Conservation (phyloP, 2,113 vertebrate genomes). For the Periophthalmodon schlosseri region DNA sequence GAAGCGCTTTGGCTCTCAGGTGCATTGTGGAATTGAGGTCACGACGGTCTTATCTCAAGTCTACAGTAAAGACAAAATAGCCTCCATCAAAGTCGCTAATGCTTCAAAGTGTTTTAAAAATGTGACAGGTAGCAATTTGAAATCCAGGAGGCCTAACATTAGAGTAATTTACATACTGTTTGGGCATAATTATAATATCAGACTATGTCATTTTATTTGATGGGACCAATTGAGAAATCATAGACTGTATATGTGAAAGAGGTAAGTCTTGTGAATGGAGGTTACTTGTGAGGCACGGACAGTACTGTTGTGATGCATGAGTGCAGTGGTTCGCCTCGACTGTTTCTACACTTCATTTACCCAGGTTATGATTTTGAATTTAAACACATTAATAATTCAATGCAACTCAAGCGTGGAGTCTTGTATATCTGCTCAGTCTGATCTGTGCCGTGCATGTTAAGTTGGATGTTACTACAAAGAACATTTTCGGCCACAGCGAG, state of each 20-base stretch:
- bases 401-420: not conserved
- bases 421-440: constrained; percentile 4
- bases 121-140: not conserved
- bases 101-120: not conserved
- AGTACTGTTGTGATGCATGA: not conserved
- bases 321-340: not conserved
- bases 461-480: not conserved
- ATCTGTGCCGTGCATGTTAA: constrained; percentile 4
- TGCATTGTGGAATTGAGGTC: constrained; percentile 3
- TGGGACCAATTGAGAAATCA: not conserved
- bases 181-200: not conserved
- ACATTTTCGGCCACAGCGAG: not conserved
- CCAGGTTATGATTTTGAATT: constrained; percentile 11
- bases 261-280: not conserved
- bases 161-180: not conserved
- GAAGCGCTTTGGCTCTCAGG: constrained; percentile 3
- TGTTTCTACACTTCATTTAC: constrained; percentile 1
- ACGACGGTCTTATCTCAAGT: not conserved
- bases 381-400: constrained; percentile 5
- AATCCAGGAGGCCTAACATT: not conserved
- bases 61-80: constrained; percentile 5
- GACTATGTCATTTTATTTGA: not conserved
- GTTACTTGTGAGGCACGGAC: not conserved
- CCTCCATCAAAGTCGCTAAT: not conserved
- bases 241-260: not conserved